A percentile compares a stretch with the other conserved stretches of the same genome.
phyloP scores from a whole-genome alignment of 2,113 vertebrate genomes.

The Rhinopomastus cyanomelas region DNA sequence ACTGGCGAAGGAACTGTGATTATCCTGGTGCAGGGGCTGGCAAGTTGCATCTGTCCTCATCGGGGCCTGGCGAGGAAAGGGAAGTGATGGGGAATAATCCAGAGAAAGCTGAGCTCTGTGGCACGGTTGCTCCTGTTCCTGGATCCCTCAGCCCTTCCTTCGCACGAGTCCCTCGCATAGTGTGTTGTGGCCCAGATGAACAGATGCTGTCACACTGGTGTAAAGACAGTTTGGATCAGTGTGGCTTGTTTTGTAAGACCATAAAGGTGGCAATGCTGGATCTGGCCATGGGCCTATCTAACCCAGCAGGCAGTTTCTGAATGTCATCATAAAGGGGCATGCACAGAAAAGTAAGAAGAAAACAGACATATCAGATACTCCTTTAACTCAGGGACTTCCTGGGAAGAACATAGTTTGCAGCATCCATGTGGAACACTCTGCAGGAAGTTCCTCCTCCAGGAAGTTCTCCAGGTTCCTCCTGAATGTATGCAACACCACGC shows the following conservation, averaged over 20 bases:
- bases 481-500: background rate
- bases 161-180: background rate
- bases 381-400: background rate
- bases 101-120: background rate
- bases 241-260: background rate
- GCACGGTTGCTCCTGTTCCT: background rate
- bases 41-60: background rate
- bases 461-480: background rate
- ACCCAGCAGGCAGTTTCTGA: background rate
- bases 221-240: background rate
- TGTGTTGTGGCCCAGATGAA: slow-evolving; percentile 50
- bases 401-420: background rate
- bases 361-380: background rate
- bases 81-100: background rate
- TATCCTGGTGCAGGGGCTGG: background rate
- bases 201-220: slow-evolving; percentile 13
- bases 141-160: slow-evolving; percentile 9
- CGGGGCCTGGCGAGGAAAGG: background rate
- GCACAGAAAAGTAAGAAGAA: background rate
- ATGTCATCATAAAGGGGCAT: background rate
- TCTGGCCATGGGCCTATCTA: background rate
- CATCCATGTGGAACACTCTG: background rate
- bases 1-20: background rate
- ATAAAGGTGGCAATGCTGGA: background rate
- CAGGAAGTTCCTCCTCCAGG: background rate